Percentiles rank a stretch among this genome's conserved stretches.
phyloP scores from a whole-genome alignment of 2,797 vertebrate species.

The Gymnoscopelus microlampas region DNA sequence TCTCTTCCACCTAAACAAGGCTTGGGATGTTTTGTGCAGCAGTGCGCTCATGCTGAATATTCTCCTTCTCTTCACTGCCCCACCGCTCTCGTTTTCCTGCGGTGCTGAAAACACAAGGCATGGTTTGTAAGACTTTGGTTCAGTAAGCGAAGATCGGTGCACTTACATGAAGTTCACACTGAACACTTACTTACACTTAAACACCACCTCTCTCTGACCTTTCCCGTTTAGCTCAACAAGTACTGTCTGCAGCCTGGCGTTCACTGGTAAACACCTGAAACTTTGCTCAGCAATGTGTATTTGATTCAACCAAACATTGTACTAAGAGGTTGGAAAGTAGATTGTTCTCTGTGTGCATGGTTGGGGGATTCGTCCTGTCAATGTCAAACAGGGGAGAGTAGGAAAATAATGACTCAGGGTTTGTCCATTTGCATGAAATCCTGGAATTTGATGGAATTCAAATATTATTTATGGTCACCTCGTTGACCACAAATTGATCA shows the following conservation, averaged over 20 bases:
- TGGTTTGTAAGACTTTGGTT: conserved; percentile 3
- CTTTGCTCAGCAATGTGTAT: conserved; percentile 5
- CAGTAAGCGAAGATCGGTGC: conserved; percentile 12
- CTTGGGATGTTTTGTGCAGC: conserved; percentile 44
- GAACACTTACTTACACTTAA: conserved; percentile 30
- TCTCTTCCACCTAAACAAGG: conserved; percentile 34
- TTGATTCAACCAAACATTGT: not conserved
- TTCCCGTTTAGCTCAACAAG: conserved; percentile 19
- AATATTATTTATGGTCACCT: too few relatives aligned
- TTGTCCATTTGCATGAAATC: too few relatives aligned
- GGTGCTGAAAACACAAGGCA: not conserved
- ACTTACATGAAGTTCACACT: conserved; percentile 26
- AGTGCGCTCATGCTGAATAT: conserved; percentile 57
- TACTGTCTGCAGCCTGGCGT: not conserved
- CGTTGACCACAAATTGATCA: too few relatives aligned
- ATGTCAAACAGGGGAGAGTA: too few relatives aligned
- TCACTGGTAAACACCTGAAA: not conserved
- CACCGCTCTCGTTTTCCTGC: conserved; percentile 5
- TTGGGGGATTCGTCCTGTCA: not conserved
- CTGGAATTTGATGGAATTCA: too few relatives aligned
- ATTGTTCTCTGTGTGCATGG: not conserved
- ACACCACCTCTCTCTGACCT: conserved; percentile 10
- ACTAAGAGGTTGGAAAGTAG: not conserved
- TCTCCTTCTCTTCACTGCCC: conserved; percentile 31
- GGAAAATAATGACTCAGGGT: too few relatives aligned